phyloP scores from a whole-genome alignment of 35 echinoderm and acorn worm genomes.

The Heliocidaris tuberculata region DNA sequence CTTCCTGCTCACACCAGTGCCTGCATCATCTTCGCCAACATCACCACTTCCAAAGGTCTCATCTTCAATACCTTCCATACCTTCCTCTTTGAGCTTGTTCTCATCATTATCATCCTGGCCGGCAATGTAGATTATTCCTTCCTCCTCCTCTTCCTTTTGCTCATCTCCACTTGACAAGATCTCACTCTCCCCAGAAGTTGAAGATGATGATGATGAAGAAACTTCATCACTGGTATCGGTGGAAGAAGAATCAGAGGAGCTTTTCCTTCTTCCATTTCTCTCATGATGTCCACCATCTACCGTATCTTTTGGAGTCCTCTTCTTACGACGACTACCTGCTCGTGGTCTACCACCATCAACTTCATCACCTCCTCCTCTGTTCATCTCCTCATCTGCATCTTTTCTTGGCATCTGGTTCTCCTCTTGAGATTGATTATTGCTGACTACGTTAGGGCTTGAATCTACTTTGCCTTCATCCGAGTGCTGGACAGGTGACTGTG shows the following conservation, averaged over 20 bases:
- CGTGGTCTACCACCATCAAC: not conserved
- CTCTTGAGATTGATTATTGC: not conserved
- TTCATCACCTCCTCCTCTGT: not conserved
- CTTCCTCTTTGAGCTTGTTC: not conserved
- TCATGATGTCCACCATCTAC: not conserved
- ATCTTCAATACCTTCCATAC: not conserved
- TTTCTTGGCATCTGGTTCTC: not conserved
- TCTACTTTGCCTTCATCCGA: not conserved
- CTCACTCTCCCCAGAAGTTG: not conserved
- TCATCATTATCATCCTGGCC: not conserved
- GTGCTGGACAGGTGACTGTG: not conserved
- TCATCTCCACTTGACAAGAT: conserved; percentile 31
- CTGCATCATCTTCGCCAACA: not conserved
- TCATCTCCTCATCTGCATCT: not conserved
- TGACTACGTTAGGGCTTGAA: not conserved
- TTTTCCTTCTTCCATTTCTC: not conserved
- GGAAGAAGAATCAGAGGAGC: conserved; percentile 1
- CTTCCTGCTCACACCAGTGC: not conserved
- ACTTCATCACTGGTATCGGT: conserved; percentile 43
- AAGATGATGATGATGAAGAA: not conserved
- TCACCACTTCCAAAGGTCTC: not conserved
- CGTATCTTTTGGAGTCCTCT: not conserved
- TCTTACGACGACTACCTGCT: not conserved
- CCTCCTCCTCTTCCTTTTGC: not conserved
- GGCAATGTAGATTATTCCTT: not conserved